Evolutionary conservation across 1,140 invertebrate species (phyloP), one percentile per base, ranked within the genome.

Genomic region (Drosophila melanica): DNA sequence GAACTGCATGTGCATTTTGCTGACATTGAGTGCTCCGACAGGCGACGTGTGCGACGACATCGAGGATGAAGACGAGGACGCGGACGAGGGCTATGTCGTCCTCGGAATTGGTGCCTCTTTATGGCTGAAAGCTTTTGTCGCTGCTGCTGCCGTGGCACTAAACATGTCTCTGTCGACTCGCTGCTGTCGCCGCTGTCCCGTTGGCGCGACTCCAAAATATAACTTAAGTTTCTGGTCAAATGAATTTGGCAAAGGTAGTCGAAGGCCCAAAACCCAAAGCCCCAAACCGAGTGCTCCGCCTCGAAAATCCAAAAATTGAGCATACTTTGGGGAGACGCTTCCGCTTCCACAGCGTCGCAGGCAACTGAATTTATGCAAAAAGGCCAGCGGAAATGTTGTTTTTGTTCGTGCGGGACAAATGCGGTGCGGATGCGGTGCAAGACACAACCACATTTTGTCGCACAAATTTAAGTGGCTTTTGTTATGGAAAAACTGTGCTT

Each of bases 151-250:
- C 81, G 81, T 86, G 82, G 63, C 81, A 87, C 81, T 75, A 80
- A 81, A 86, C 73, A 87, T 87, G 82, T 86, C 82, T 81, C 79
- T 44, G 44, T 64, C 53, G 41, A 72, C 75, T 70, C 69, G 57
- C 16, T 35, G 20, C 54, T 71, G 30, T 47, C 30, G 47, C 23
- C 30, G 37, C 7, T 54, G 42, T 55, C 48, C 69, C 53, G 57
- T 74, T 91, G 90, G 90, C 82, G 27, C 18, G 4, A 16, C 16
- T 90, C 90, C 90, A 91, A 91, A 91, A 90, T 91, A 86, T 90
- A 90, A 91, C 90, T 91, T 91, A 91, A 91, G 90, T 91, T 91
- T 91, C 90, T 90, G 90, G 90, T 91, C 90, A 91, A 91, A 91
- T 91, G 90, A 90, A 91, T 91, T 91, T 91, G 90, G 90, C 90